Conservation (phyloP, 2,888 invertebrate species). For the Callosobruchus maculatus region DNA sequence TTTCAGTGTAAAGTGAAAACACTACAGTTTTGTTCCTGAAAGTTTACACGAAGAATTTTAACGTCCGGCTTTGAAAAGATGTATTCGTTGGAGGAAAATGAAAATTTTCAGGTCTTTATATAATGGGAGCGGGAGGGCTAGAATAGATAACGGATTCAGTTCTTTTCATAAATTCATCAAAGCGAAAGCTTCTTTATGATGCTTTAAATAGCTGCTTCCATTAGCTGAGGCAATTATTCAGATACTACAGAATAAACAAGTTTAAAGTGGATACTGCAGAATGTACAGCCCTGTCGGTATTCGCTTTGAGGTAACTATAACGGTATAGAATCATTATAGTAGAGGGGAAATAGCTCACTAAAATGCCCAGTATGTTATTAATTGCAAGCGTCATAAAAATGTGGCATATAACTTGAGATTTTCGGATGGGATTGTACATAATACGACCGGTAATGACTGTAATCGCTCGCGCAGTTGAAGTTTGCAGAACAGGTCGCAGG, state of each 20-base stretch:
- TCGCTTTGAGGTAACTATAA: too few species aligned
- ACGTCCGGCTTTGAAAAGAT: background rate
- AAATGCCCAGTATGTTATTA: too few species aligned
- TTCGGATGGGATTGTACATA: too few species aligned
- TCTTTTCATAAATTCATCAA: background rate
- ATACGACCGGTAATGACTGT: too few species aligned
- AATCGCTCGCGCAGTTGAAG: too few species aligned
- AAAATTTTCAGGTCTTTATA: background rate
- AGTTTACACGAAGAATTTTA: background rate
- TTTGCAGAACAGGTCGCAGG: too few species aligned
- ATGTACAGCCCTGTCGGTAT: too few species aligned
- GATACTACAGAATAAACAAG: background rate
- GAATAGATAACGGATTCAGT: background rate
- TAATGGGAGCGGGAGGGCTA: background rate
- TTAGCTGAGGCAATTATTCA: background rate
- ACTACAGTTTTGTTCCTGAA: background rate
- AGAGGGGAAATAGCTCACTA: too few species aligned
- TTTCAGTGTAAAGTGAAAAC: background rate
- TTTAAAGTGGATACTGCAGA: too few species aligned
- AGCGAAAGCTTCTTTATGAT: background rate
- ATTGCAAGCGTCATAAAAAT: too few species aligned
- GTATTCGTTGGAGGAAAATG: background rate
- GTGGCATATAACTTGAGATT: too few species aligned
- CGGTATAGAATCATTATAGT: too few species aligned
- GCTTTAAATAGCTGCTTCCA: background rate